phyloP scores from a whole-genome alignment of 2,888 invertebrate species.

The Rhaphigaster nebulosa region DNA sequence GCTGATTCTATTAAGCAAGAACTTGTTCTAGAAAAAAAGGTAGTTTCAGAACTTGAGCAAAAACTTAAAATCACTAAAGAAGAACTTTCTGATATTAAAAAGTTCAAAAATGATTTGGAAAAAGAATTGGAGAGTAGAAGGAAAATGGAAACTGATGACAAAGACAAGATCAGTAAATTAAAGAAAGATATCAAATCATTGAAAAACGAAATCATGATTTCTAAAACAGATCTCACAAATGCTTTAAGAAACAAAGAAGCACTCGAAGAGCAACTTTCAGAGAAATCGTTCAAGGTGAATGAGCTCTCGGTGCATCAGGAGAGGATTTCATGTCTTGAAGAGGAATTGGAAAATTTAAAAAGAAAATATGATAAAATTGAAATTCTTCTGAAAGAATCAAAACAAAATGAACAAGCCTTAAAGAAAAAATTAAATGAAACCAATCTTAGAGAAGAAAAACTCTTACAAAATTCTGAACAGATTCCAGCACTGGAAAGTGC shows the following conservation, averaged over 20 bases:
- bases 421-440: conserved; percentile 13
- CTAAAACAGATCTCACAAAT: conserved; percentile 27
- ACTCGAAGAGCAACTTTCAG: conserved; percentile 16
- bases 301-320: conserved; percentile 50
- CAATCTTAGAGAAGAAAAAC: conserved; percentile 37
- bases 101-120: background rate
- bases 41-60: conserved; percentile 54
- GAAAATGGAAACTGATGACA: conserved; percentile 2
- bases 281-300: background rate
- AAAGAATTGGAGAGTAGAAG: conserved; percentile 43
- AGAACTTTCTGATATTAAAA: conserved; percentile 50
- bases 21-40: background rate
- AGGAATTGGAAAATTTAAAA: conserved; percentile 41
- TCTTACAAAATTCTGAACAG: conserved; percentile 45
- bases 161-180: conserved; percentile 30
- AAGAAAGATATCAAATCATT: conserved; percentile 24
- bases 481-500: conserved; percentile 32
- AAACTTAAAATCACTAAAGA: conserved; percentile 47
- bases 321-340: conserved; percentile 46
- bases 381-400: background rate
- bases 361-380: conserved; percentile 43
- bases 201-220: conserved; percentile 31
- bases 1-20: background rate
- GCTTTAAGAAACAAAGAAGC: conserved; percentile 42
- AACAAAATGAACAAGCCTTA: background rate